Percentiles rank a stretch among this genome's conserved stretches.
Evolutionary conservation across 2,797 vertebrate species (phyloP).

Genomic region (Heteromormyrus szaboi): DNA sequence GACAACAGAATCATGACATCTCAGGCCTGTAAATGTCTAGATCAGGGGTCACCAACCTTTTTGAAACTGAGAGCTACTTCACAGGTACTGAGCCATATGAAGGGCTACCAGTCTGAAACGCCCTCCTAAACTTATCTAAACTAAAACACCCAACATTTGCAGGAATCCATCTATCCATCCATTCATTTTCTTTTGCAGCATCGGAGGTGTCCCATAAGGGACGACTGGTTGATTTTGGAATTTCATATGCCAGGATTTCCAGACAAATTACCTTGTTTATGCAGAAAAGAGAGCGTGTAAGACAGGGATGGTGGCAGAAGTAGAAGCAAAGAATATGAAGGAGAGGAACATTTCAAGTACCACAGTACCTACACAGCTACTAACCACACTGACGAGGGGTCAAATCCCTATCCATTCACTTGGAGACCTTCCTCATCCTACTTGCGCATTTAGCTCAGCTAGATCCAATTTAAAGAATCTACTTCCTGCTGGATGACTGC

Average conservation of each 20-base stretch:
- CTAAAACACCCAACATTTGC: background rate
- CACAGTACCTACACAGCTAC: background rate
- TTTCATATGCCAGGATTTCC: background rate
- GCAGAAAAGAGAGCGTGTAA: background rate
- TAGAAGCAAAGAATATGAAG: background rate
- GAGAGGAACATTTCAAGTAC: background rate
- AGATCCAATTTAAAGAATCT: background rate
- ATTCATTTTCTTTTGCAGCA: background rate
- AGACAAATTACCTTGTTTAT: background rate
- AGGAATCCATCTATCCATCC: background rate
- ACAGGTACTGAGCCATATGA: too few species aligned
- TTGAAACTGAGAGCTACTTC: too few species aligned
- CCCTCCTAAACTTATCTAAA: too few species aligned
- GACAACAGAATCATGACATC: background rate
- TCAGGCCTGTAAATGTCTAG: background rate
- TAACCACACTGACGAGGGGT: background rate
- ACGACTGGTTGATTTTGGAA: background rate
- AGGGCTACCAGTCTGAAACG: too few species aligned
- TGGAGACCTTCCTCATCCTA: background rate
- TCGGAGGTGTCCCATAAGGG: background rate
- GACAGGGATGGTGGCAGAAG: background rate
- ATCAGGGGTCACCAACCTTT: background rate
- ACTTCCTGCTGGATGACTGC: background rate
- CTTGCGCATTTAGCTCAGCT: background rate
- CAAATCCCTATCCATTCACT: background rate